Base-by-base conservation (phyloP, 2,888 invertebrate genomes). In the Poecilus cupreus region DNA sequence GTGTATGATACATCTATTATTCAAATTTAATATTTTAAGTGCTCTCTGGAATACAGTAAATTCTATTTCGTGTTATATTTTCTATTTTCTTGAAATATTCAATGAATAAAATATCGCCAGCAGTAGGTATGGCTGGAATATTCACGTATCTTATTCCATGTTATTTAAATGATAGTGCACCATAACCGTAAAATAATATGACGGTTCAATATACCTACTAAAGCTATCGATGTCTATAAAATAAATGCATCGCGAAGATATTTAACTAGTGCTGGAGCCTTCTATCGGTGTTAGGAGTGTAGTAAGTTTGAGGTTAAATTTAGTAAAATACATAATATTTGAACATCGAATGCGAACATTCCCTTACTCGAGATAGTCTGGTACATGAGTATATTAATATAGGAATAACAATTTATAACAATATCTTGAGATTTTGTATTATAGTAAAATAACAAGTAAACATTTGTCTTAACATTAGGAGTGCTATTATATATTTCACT, bases 101-200 rank as follows among this genome's bases (percentile, higher is more conserved):
- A 60, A 32, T 39, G 22, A 24, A 68, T 39, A 68, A 68, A 68
- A 68, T 68, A 68, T 68, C 32, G 0, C 32, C 8, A 32, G 22
- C 13, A 54, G 22, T 20, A n/a, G n/a, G 26, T 32, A 60, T 13
- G 24, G 4, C 13, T 10, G 64, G 37, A 32, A 37, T 37, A 32
- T 68, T 68, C 64, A 60, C 64, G 18, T 68, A 68, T 37, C 64
- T 68, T 37, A 68, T 68, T 68, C 26, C 60, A 60, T 60, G 22
- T 54, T 54, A 68, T 37, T 68, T 37, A 68, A 18, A 37, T 68
- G 37, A 68, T 37, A 68, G 64, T 37, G 37, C 5, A 10, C 64
- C 13, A 68, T 68, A 68, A 68, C 64, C 18, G 37, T 68, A 68
- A 68, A 68, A 68, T 68, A 68, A 37, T 68, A 68, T 68, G 64